Conservation (phyloP, 1,140 invertebrate genomes). For the Popillia japonica region DNA sequence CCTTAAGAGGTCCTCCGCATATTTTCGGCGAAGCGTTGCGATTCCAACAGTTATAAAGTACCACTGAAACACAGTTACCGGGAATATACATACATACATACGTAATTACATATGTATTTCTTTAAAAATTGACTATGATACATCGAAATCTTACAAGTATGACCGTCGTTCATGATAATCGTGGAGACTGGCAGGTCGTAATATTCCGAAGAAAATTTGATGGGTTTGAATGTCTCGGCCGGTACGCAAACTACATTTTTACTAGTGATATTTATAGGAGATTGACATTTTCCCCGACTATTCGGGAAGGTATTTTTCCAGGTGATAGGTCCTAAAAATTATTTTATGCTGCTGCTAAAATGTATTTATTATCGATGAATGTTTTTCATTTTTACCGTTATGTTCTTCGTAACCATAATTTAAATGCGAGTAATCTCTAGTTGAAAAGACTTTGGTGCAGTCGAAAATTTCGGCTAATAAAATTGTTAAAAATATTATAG, state of each 20-base stretch:
- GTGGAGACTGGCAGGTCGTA: slow-evolving; percentile 46
- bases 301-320: slow-evolving; percentile 47
- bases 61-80: slow-evolving; percentile 51
- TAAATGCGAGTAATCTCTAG: not conserved
- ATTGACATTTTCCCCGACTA: slow-evolving; percentile 48
- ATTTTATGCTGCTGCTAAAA: too few species aligned
- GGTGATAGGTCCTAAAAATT: slow-evolving; percentile 42
- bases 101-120: too few species aligned
- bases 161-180: slow-evolving; percentile 50
- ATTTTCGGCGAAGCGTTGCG: slow-evolving; percentile 59
- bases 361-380: too few species aligned
- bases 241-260: slow-evolving; percentile 42
- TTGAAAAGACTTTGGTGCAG: not conserved
- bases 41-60: slow-evolving; percentile 57
- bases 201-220: slow-evolving; percentile 52
- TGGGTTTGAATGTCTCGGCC: slow-evolving; percentile 42
- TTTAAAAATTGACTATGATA: too few species aligned
- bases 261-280: slow-evolving; percentile 51
- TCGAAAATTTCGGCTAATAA: slow-evolving; percentile 29
- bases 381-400: slow-evolving; percentile 26
- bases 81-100: too few species aligned
- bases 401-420: slow-evolving; percentile 10
- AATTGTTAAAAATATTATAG: slow-evolving; percentile 14
- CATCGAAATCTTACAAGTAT: slow-evolving; percentile 43
- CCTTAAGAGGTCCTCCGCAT: slow-evolving; percentile 62